Percentiles rank a stretch among this genome's conserved stretches.
These are phyloP conservation scores for Hemitrygon akajei DNA, from an alignment of 2,797 vertebrate species.

Conservation along the genomic window DNA sequence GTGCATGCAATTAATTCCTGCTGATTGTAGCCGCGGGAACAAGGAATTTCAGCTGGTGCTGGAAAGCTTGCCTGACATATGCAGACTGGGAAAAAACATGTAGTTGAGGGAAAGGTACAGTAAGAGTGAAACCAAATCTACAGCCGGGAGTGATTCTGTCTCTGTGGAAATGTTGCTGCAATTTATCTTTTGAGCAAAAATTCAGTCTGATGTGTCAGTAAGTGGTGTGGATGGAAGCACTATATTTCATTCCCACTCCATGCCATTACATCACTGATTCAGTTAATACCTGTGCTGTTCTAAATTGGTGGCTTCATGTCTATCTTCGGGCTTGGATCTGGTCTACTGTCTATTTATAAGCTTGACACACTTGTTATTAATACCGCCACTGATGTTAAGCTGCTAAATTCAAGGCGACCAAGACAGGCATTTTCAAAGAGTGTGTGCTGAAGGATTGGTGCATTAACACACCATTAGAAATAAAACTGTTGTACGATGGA, in stretches of 20 bases:
- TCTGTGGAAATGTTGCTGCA: background rate
- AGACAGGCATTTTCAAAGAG: background rate
- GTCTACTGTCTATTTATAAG: slow-evolving; percentile 23
- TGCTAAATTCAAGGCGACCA: background rate
- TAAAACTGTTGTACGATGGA: too few relatives aligned
- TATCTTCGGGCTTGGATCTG: slow-evolving; percentile 16
- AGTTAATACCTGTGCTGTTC: background rate
- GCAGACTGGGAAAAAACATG: background rate
- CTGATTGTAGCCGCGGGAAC: background rate
- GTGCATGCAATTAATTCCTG: background rate
- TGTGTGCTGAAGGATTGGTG: too few relatives aligned
- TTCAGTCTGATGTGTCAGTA: background rate
- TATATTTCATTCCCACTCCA: background rate
- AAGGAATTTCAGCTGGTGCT: background rate
- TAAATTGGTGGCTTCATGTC: background rate
- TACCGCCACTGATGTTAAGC: background rate
- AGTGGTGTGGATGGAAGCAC: background rate
- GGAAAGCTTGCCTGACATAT: background rate
- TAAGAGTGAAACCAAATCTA: background rate
- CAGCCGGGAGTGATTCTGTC: background rate
- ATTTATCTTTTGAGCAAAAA: background rate
- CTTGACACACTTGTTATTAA: background rate
- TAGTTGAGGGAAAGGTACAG: background rate
- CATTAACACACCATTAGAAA: background rate
- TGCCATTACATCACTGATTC: slow-evolving; percentile 4